These are phyloP conservation scores for Mesodorylaimus sp. DNA, from an alignment of 2,888 invertebrate species.

Conservation along the genomic window DNA sequence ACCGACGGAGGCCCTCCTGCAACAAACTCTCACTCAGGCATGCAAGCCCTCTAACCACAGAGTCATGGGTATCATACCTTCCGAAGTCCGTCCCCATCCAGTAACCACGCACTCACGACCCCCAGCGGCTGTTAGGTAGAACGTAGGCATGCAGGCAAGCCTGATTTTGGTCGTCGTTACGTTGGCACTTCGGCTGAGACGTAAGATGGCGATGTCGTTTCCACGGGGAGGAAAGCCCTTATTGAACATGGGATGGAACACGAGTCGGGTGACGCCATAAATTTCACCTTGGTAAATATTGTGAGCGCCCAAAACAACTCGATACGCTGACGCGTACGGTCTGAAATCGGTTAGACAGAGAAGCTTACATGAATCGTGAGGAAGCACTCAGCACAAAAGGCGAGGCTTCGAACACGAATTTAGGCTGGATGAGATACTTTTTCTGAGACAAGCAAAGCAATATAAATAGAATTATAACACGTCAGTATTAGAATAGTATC, in stretches of 20 bases:
- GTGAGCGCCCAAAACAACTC: not conserved
- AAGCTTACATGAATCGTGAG: not conserved
- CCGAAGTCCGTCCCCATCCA: slow-evolving; percentile 2
- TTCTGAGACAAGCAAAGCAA: no score
- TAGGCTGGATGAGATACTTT: no score
- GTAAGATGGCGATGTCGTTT: not conserved
- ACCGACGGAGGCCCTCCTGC: not conserved
- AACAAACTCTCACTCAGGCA: not conserved
- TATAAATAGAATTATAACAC: no score
- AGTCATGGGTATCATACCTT: no score
- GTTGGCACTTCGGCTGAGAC: not conserved
- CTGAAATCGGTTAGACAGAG: not conserved
- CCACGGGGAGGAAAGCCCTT: not conserved
- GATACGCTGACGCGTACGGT: not conserved
- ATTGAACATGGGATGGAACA: not conserved
- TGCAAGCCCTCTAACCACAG: no score
- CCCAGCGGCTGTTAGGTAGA: not conserved
- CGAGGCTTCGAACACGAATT: no score
- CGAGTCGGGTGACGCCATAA: not conserved
- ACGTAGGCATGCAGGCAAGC: slow-evolving; percentile 1
- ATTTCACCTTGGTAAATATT: not conserved
- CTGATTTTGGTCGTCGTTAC: no score
- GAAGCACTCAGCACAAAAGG: no score
- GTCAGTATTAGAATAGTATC: no score
- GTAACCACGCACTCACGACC: not conserved